Evolutionary conservation across 2,888 invertebrate species (phyloP), one percentile per base, ranked within the genome.

Genomic region (Drosophila nr. perissopoda): DNA sequence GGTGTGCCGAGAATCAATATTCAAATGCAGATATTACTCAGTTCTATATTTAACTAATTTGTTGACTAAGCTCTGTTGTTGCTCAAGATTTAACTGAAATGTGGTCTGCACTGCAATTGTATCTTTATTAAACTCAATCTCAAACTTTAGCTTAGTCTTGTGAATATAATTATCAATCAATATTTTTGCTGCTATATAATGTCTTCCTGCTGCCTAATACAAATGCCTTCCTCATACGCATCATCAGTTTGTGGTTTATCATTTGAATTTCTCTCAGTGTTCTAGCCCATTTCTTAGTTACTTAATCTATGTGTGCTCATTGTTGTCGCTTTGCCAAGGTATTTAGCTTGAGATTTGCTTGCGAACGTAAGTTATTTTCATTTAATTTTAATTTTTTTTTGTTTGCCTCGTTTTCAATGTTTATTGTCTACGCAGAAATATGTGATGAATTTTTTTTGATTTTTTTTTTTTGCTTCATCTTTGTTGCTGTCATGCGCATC

Each of bases 291-390:
- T 72, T 77, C 69, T 81, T 70, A 80, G 89, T 87, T 87, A 89
- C 89, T 87, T 87, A 87, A 89, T 87, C 85, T 80, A 70, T 80
- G 69, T 80, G 73, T 67, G 71, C 82, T 76, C 87, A 83, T 87
- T 85, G 87, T 73, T 87, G 87, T 89, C 87, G 89, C 75, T 73
- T 79, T 89, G 89, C 89, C 87, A 89, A 87, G 80, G 89, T 85
- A 89, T 87, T 84, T 85, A 76, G 69, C 75, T 78, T 78, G 65
- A 67, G 67, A 77, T 75, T 71, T 76, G 69, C 67, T 69, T 80
- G 86, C 83, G 53, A 80, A 76, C 80, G 78, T 79, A 80, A 79
- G 83, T 77, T 77, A 87, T 87, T 78, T 73, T 67, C 83, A 83
- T 82, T 84, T 79, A 80, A 76, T 76, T 82, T 83, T 73, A 69